A percentile compares a stretch with the other conserved stretches of the same genome.
Conservation (phyloP, 2,797 vertebrate genomes). For the Prionace glauca region DNA sequence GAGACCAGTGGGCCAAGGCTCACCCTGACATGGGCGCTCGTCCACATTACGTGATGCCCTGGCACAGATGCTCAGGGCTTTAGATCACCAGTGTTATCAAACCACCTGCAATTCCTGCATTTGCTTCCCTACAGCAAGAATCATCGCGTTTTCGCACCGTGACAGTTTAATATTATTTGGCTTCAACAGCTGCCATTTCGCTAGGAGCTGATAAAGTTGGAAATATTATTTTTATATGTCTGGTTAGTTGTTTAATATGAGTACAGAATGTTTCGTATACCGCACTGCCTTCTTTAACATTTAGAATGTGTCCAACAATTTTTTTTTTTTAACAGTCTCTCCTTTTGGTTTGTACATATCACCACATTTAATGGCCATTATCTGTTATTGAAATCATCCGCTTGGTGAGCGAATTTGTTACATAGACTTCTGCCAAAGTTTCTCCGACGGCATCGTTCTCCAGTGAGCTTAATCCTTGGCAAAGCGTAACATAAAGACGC, state of each 20-base stretch:
- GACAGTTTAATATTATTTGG: background rate
- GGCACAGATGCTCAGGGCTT: background rate
- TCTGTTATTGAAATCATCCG: background rate
- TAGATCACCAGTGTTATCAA: background rate
- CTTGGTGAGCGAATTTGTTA: background rate
- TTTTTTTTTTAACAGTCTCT: background rate
- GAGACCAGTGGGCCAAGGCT: background rate
- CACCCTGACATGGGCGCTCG: background rate
- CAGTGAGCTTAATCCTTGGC: background rate
- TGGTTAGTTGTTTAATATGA: constrained; percentile 18
- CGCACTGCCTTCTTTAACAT: background rate
- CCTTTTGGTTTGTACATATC: too few species aligned
- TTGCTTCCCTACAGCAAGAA: background rate
- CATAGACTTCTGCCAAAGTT: background rate
- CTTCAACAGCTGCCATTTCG: background rate
- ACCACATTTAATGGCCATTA: background rate
- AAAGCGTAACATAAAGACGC: background rate
- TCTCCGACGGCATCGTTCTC: background rate
- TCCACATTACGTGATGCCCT: background rate
- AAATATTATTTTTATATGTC: background rate
- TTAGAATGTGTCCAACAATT: background rate
- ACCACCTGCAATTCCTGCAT: background rate
- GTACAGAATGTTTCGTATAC: background rate
- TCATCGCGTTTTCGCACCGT: background rate
- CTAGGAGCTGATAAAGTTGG: background rate